Conservation (phyloP, 2,113 vertebrate genomes). For the Penelope pileata region DNA sequence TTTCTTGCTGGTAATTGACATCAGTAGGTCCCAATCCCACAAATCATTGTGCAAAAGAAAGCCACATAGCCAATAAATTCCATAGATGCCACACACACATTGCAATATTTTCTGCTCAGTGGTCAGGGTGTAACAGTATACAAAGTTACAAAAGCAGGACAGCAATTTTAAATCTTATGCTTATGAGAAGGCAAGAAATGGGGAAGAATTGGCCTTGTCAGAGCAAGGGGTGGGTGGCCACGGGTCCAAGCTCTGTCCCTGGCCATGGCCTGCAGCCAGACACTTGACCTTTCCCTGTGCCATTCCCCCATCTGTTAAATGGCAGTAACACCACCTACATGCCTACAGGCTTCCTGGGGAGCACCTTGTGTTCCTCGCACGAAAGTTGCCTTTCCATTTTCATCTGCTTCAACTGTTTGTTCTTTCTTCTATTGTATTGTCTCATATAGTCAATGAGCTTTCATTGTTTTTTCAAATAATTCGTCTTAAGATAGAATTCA, state of each 20-base stretch:
- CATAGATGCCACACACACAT: background rate
- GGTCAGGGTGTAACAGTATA: background rate
- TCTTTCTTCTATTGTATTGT: background rate
- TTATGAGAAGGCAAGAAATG: background rate
- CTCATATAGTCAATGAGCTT: background rate
- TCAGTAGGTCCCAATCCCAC: background rate
- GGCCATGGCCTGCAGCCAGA: background rate
- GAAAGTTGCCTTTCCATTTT: background rate
- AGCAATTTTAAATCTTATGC: background rate
- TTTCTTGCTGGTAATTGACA: background rate
- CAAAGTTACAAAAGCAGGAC: background rate
- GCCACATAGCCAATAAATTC: background rate
- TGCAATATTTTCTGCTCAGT: background rate
- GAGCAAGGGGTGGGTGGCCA: background rate
- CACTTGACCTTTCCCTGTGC: conserved; percentile 38
- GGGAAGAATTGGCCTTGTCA: background rate
- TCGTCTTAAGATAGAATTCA: background rate
- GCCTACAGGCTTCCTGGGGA: conserved; percentile 12
- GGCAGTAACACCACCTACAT: background rate
- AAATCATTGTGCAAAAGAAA: background rate
- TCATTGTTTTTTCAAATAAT: background rate
- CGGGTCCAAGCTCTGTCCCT: background rate
- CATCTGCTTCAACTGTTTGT: background rate
- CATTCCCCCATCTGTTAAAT: conserved; percentile 8
- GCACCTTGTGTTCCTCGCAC: background rate